Evolutionary conservation across 2,113 vertebrate species (phyloP), one percentile per base, ranked within the genome.

Genomic region (Colistium nudipinnis): DNA sequence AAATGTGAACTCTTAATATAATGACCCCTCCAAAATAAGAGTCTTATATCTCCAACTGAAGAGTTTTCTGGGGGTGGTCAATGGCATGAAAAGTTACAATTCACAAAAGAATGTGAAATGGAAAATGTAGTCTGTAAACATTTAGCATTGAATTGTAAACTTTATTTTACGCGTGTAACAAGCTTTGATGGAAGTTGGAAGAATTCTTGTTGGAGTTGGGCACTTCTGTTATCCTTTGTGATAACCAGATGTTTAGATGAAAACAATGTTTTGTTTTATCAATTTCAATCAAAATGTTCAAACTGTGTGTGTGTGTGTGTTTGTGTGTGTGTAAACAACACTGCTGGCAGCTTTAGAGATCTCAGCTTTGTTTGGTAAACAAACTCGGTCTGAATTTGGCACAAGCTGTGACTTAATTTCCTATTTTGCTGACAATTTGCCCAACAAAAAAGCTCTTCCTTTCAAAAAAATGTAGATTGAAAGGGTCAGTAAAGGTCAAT

Each of bases 121-220:
- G 64, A 72, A 79, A 39, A 44, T 45, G 66, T 44, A 24, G 24
- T 81, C 39, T 91, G 92, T 92, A 93, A 94, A 94, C 92, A 88
- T 88, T 80, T 70, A 88, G 83, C 27, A 66, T 41, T 52, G 47
- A 0, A 69, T 89, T 91, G 92, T 93, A 94, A 93, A 92, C 85
- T 88, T 24, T 43, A 14, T 12, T 25, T n/a, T 39, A 43, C 48
- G 20, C 28, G 19, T 65, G 16, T 19, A 10, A 75, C 41, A 75
- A 73, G 54, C 38, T 44, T 12, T 45, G 17, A 80, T 69, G 19
- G 71, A 82, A 33, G 53, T n/a, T 4, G 59, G 41, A 53, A 70
- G 76, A 63, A 5, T 63, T 55, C 19, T 54, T 33, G 54, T 64
- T 38, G 35, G 10, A 27, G 60, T 83, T 83, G 86, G 89, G 90